Base-by-base conservation (phyloP, 2,888 invertebrate species). In the Idaea dimidiata region DNA sequence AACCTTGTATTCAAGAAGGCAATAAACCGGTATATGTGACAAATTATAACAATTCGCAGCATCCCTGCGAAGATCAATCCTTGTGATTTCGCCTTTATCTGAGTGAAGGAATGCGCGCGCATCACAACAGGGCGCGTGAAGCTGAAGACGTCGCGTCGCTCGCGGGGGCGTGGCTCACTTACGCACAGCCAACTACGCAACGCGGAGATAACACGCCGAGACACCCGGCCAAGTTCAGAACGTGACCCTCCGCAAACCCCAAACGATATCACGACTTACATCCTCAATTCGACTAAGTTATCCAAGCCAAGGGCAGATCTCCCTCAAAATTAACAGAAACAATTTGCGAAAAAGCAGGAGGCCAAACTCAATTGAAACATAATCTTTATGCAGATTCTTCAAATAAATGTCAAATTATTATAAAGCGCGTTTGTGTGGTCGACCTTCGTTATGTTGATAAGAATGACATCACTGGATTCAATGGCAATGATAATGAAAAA, bases 181-280 rank as follows among this genome's bases (percentile, higher is more conserved):
- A 89, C 90, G 89, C 88, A 91, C 86, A 78, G 77, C 82, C 82
- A 78, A 86, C 75, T 76, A 81, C 88, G 87, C 88, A 89, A 83
- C 82, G 74, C 73, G 70, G 72, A 83, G 87, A 88, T 87, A 87
- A 86, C 80, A 81, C 69, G 78, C 72, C 72, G 68, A 74, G 66
- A 60, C 69, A 84, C 65, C 77, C 80, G 69, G 65, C 78, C 66
- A 68, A 79, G 61, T 78, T 64, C 54, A 64, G 69, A 69, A 72
- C 59, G 67, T 62, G 64, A 58, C 31, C 54, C 43, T 43, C 16
- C 33, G 31, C 62, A 59, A 66, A 63, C 61, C 16, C 60, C 66
- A 61, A 62, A 64, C 57, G 54, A 58, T 54, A 33, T 62, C 17
- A 58, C 59, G 64, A 62, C 62, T 58, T 59, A 59, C 65, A 32